phyloP scores from a whole-genome alignment of 1,140 invertebrate species.

The Drosophila malerkotliana region DNA sequence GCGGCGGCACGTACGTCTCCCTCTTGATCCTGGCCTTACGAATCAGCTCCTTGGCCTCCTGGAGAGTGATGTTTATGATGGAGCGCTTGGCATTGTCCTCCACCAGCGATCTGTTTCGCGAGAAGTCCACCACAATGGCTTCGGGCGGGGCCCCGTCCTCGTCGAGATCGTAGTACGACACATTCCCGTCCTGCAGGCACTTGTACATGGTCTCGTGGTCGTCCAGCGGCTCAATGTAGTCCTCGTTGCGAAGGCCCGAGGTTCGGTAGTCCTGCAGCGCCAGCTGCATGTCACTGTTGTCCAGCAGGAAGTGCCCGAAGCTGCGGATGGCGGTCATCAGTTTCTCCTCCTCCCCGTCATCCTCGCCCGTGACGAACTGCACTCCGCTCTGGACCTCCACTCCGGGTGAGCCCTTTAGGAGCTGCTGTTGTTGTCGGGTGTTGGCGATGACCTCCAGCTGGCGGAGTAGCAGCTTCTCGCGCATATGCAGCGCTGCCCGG shows the following conservation, averaged over 20 bases:
- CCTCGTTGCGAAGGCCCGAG: conserved; percentile 67
- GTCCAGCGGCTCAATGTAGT: conserved; percentile 75
- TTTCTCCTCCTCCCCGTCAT: conserved; percentile 67
- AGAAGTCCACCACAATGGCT: conserved; percentile 85
- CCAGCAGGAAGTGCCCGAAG: conserved; percentile 85
- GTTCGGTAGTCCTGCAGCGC: conserved; percentile 67
- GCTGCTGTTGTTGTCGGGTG: conserved; percentile 79
- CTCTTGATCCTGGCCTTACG: conserved; percentile 62
- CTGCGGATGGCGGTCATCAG: conserved; percentile 84
- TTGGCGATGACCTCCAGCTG: conserved; percentile 85
- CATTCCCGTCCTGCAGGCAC: conserved; percentile 65
- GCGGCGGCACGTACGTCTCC: conserved; percentile 59
- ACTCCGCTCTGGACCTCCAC: conserved; percentile 52
- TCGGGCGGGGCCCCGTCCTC: conserved; percentile 79
- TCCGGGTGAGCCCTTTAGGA: conserved; percentile 27
- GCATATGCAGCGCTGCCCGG: conserved; percentile 82
- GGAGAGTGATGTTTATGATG: conserved; percentile 80
- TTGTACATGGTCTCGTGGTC: conserved; percentile 84
- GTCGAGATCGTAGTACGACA: conserved; percentile 47
- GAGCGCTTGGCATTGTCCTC: conserved; percentile 74
- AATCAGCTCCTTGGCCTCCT: conserved; percentile 77
- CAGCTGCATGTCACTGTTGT: conserved; percentile 73
- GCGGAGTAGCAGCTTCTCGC: conserved; percentile 85
- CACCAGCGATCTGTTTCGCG: conserved; percentile 77
- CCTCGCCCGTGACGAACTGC: conserved; percentile 75